phyloP scores from a whole-genome alignment of 2,113 vertebrate genomes.

The Nothoprocta perdicaria region DNA sequence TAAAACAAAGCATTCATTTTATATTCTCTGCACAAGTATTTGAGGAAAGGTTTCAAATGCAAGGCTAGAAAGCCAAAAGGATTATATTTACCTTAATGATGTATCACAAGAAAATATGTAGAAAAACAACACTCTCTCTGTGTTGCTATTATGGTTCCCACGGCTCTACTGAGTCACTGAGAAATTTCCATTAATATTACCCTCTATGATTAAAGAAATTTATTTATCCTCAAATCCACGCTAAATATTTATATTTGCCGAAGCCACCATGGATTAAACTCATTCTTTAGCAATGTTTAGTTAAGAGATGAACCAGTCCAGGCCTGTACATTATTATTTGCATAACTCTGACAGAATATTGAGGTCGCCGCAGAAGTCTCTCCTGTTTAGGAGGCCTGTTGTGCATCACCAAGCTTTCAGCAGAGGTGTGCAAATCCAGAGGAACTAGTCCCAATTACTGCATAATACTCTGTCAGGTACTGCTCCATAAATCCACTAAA shows the following conservation, averaged over 20 bases:
- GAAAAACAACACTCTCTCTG: slow-evolving; percentile 41
- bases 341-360: not conserved
- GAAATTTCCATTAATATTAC: slow-evolving; percentile 24
- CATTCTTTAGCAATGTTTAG: slow-evolving; percentile 28
- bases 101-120: slow-evolving; percentile 56
- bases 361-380: not conserved
- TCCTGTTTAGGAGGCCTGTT: not conserved
- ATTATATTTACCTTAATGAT: slow-evolving; percentile 66
- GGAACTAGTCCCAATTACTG: not conserved
- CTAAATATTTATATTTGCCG: slow-evolving; percentile 57
- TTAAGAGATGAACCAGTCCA: slow-evolving; percentile 32
- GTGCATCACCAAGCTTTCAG: not conserved
- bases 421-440: not conserved
- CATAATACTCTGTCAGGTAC: not conserved
- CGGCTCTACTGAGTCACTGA: slow-evolving; percentile 27
- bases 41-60: slow-evolving; percentile 38
- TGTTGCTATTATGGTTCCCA: slow-evolving; percentile 43
- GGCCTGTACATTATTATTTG: slow-evolving; percentile 27
- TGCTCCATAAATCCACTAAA: not conserved
- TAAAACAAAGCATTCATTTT: not conserved
- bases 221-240: slow-evolving; percentile 34
- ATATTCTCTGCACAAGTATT: slow-evolving; percentile 21
- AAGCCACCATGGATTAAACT: slow-evolving; percentile 40
- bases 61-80: slow-evolving; percentile 42
- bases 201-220: slow-evolving; percentile 4